Evolutionary conservation across 2,113 vertebrate genomes (phyloP), one percentile per base, ranked within the genome.

Genomic region (Polypterus senegalus): DNA sequence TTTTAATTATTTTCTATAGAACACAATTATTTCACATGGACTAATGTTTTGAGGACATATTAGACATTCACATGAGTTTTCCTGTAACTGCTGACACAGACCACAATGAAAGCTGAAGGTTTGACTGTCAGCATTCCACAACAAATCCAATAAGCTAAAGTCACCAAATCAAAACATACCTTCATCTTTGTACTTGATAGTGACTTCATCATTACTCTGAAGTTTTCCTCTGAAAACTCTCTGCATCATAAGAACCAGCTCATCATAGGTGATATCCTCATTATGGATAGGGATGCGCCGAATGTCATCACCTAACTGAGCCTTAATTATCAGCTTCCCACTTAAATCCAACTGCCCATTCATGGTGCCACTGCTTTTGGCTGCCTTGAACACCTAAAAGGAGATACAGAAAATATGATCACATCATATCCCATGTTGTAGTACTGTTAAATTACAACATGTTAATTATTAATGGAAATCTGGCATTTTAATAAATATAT

Each of bases 181-280:
- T 91, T 99, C 96, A 71, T 99, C 96, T 82, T 97, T 99, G 70
- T 98, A 99, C 75, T 99, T 99, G 83, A 99, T 97, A 76, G 90
- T 88, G 68, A 99, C 94, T 83, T 99, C 96, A 49, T 99, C 96
- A 54, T 84, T 97, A 75, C 94, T 98, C 71, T 94, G 88, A 75
- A 99, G 90, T 77, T 98, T 95, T 58, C 96, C 96, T 69, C 95
- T 85, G 74, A 98, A 99, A 68, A 99, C 95, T 55, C 96, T 87
- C n/a, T 99, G 95, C 96, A 99, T 99, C 96, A 99, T 99, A 70
- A 99, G 82, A 73, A 99, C 91, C 74, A 99, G 83, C 66, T 99
- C 96, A 73, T 99, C 96, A 3, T 99, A 99, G 51, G 96, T 98
- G 66, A 99, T 99, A 76, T 99, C 95, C 82, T 99, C 95, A 76